Evolutionary conservation across 2,797 vertebrate species (phyloP).

Genomic region (Phaenicophaeus curvirostris): DNA sequence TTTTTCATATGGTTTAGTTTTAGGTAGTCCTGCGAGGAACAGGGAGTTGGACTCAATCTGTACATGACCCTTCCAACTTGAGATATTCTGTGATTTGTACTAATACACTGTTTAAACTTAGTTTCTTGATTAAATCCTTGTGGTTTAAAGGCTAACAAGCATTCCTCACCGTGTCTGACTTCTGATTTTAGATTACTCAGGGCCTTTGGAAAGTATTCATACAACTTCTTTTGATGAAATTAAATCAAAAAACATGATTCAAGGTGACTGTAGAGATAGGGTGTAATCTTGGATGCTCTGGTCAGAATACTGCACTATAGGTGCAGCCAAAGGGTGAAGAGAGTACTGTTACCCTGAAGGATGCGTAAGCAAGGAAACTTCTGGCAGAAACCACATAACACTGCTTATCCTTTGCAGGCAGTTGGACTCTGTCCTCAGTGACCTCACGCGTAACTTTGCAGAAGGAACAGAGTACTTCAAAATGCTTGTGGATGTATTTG

Average conservation of each 20-base stretch:
- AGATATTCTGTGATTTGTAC: neutral
- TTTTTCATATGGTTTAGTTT: too few species aligned
- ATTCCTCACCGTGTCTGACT: neutral
- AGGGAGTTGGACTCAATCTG: too few species aligned
- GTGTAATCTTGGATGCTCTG: neutral
- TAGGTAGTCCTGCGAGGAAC: too few species aligned
- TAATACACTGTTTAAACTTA: neutral
- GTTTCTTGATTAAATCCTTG: neutral
- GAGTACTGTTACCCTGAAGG: neutral
- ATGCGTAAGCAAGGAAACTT: neutral
- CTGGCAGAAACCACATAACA: neutral
- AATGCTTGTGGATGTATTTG: slow-evolving; percentile 96
- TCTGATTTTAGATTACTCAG: neutral
- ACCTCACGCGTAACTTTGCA: slow-evolving; percentile 94
- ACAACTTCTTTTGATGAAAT: neutral
- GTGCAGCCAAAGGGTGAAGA: neutral
- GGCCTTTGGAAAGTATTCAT: neutral
- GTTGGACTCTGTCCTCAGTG: slow-evolving; percentile 90
- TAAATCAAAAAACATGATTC: neutral
- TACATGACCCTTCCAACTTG: neutral
- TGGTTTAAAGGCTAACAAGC: neutral
- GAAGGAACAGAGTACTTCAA: slow-evolving; percentile 99
- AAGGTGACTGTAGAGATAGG: neutral
- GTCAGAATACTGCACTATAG: neutral
- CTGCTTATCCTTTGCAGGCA: slow-evolving; percentile 68